Base-by-base conservation (phyloP, 2,888 invertebrate genomes). In the Fissipunctia ypsillon region DNA sequence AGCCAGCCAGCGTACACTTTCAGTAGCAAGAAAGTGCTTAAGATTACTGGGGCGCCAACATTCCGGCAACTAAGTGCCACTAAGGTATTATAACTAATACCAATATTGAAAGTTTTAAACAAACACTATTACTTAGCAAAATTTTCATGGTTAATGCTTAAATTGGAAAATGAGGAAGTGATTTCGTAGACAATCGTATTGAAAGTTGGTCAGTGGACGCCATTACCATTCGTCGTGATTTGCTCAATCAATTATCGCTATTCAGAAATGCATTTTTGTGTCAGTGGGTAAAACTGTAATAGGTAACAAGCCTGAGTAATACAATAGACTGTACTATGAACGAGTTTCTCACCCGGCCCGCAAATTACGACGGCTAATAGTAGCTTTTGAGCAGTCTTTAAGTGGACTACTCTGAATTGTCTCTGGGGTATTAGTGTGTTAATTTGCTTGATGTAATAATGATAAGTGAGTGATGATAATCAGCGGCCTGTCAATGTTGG, bases 181-280 rank as follows among this genome's bases (percentile, higher is more conserved):
- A 87, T 88, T 90, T 88, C 64, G 84, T 85, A 86, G 87, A 88
- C 88, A 89, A 89, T 90, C 80, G 78, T 64, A 84, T 87, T 84
- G 88, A 87, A 88, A 90, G 87, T 86, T 88, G 84, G 88, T 87
- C 88, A 83, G 80, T 73, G 69, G 73, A 75, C 66, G 73, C 83
- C 85, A 87, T 88, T 41, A 66, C 64, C 48, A 66, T 56, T 87
- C 84, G 83, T 83, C 85, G 86, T 86, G 87, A 87, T 86, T 87
- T 87, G 79, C 79, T 86, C 80, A 84, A 90, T 89, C 88, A 90
- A 89, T 89, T 89, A 90, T 89, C 87, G 73, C 83, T 77, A 84
- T 84, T 86, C 86, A 86, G 73, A 81, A 86, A 81, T 83, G 82
- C 83, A 85, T 84, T 87, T 88, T 87, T 85, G 87, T 88, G 87